Evolutionary conservation across 92 coral and sea anemone genomes (phyloP), one percentile per base, ranked within the genome.

Genomic region (Heteractis magnifica): DNA sequence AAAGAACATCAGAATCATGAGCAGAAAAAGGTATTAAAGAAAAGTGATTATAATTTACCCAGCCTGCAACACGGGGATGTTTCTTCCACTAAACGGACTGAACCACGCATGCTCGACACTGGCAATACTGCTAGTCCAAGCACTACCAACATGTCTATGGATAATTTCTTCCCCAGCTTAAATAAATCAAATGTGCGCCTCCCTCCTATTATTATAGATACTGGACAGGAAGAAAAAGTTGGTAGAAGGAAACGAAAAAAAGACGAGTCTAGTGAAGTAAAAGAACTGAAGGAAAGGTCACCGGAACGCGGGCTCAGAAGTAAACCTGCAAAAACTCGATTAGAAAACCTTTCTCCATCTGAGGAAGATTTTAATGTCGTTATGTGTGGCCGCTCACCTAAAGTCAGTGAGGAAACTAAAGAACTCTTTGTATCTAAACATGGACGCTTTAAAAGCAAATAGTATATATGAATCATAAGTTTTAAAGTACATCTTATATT

Each of bases 391-490:
- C 93, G 90, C 23, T 87, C 93, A 16, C 83, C 92, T 11, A n/a
- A 23, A 18, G 82, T 71, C 16, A 44, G 56, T 44, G 82, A 55
- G n/a, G 77, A 62, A 8, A 59, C 71, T 5, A 85, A 80, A 10
- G 86, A 85, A 78, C 86, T 89, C 0, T 64, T 86, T 26, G 92
- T 89, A 10, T 89, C 92, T 1, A 89, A 82, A 73, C 90, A 89
- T 68, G 92, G 92, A 49, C 81, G 92, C 7, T 89, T 89, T 79
- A 89, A 89, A 65, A 89, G 92, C 52, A 89, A 83, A 56, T 89
- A 34, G 58, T 34, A 34, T 34, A 34, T 34, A 34, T 34, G 44
- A 2, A 34, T 34, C 44, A 2, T 34, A 34, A 34, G 44, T 34
- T 34, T 34, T 34, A 34, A 34, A 1, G 3, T 34, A 34, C 3